Base-by-base conservation (phyloP, 1,140 invertebrate genomes). In the Artemia franciscana region DNA sequence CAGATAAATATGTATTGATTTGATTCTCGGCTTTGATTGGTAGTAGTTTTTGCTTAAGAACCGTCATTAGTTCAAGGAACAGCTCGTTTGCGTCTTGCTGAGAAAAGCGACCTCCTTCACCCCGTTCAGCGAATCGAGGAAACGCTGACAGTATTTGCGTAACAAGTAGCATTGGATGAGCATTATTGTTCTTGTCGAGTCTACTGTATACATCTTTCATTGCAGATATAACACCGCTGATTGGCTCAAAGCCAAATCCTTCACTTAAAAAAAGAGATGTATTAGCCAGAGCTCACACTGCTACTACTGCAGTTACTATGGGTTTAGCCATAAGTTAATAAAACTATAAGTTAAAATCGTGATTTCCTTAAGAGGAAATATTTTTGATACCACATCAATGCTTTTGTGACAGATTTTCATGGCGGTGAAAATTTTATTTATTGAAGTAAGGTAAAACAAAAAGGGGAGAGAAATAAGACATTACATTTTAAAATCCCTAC, bases 1-100 rank as follows among this genome's bases (percentile, higher is more conserved):
- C 78, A 4, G 85, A 87, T 68, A 56, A n/a, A 63, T 61, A 60
- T 56, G 26, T 59, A 25, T 39, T 28, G 26, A 58, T 64, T 65
- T 58, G 61, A 63, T 61, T 68, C 65, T 28, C 66, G 57, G 59
- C 65, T 65, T 76, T 73, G 68, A 76, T 78, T 5, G 80, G 70
- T 4, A 83, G 82, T 59, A 95, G 76, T 70, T 90, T 86, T 73
- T 88, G 85, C 73, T 93, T 89, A 57, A 98, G 72, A 78, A 94
- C 90, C 68, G 91, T 78, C 23, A 98, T 77, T 63, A 98, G 75
- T 75, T 98, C 92, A 9, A 85, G 87, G 91, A 93, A 98, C 73
- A 91, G 98, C 73, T 90, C 87, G 70, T 85, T 87, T 5, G 86
- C 86, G 77, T 90, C 86, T 72, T 82, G 75, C 15, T 21, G 26